Evolutionary conservation across 2,888 invertebrate genomes (phyloP), one percentile per base, ranked within the genome.

Genomic region (Apoderus coryli): DNA sequence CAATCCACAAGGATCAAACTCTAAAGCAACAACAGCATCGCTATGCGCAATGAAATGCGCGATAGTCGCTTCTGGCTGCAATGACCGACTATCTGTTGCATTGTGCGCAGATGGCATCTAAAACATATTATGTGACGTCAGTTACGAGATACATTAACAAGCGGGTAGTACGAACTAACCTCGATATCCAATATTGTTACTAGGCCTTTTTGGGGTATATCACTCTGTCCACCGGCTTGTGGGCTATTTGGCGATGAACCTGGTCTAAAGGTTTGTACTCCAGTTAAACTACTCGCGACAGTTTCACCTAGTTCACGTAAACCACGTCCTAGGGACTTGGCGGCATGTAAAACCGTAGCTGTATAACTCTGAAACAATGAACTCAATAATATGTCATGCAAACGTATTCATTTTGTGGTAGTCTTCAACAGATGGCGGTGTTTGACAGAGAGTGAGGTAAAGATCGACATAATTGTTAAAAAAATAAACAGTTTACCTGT

Each of bases 331-430:
- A 93, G 65, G 11, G 86, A 86, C 63, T 93, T 93, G 10, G 93
- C 93, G 2, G 90, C 92, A 59, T 90, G 86, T 6, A 95, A 68
- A 30, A 93, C 85, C 1, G 90, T 86, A 2, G 93, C 92, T 25
- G 92, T 90, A 46, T 84, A 84, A 53, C 82, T 82, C 50, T 85
- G 76, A 9, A 81, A 46, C 31, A 39, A 32, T 9, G n/a, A n/a
- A n/a, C n/a, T n/a, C n/a, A n/a, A n/a, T n/a, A n/a, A n/a, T n/a
- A n/a, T n/a, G n/a, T n/a, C n/a, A n/a, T n/a, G n/a, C n/a, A n/a
- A n/a, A n/a, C n/a, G n/a, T n/a, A n/a, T n/a, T n/a, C n/a, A n/a
- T n/a, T n/a, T n/a, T n/a, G n/a, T n/a, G n/a, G n/a, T n/a, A n/a
- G n/a, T n/a, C n/a, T n/a, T n/a, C n/a, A n/a, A n/a, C n/a, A n/a